Evolutionary conservation across 2,797 vertebrate species (phyloP).

Genomic region (Pseudotriccus pelzelni): DNA sequence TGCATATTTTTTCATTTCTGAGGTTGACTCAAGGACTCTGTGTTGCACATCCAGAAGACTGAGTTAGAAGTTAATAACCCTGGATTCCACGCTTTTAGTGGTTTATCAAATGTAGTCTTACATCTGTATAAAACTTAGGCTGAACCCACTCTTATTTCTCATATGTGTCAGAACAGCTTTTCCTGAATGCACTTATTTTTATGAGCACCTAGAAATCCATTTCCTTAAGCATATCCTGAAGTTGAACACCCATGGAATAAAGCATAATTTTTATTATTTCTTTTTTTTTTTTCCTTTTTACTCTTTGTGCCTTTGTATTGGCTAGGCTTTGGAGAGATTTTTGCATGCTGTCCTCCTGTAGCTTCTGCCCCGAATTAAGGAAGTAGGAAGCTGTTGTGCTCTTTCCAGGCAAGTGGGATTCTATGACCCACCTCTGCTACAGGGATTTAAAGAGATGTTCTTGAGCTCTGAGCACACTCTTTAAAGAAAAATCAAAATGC

Average conservation of each 20-base stretch:
- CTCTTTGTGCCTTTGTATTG: background rate
- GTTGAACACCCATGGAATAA: background rate
- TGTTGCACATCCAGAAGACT: background rate
- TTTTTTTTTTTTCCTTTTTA: accelerated
- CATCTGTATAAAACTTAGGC: background rate
- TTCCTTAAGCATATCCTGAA: background rate
- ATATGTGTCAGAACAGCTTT: background rate
- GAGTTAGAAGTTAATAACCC: background rate
- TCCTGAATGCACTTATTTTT: background rate
- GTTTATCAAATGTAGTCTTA: background rate
- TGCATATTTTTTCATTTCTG: background rate
- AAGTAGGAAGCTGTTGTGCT: background rate
- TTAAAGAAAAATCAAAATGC: conserved; percentile 7
- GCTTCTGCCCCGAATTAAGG: background rate
- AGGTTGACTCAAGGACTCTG: background rate
- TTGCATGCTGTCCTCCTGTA: background rate
- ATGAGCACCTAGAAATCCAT: background rate
- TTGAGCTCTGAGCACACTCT: background rate
- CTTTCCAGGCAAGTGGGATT: background rate
- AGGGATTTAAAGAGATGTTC: background rate
- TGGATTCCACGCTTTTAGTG: background rate
- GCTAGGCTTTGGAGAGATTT: background rate
- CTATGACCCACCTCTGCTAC: background rate
- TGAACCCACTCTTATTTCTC: background rate
- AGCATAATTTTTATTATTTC: background rate